Base-by-base conservation (phyloP, 2,888 invertebrate genomes). In the Pandemis heparana region DNA sequence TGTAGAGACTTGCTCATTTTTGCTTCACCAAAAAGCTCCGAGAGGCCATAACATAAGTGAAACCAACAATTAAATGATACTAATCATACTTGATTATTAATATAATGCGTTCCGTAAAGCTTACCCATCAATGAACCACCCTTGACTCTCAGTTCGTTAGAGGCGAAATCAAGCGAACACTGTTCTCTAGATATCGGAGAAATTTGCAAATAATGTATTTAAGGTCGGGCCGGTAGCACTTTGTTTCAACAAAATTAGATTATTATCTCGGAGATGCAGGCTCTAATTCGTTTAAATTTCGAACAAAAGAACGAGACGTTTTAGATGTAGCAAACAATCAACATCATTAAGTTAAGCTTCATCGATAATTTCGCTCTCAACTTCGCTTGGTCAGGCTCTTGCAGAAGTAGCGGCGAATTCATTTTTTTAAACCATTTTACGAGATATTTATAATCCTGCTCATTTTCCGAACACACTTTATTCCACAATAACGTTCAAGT, bases 161-260 rank as follows among this genome's bases (percentile, higher is more conserved):
- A 84, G 80, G 83, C 80, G 79, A 89, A 86, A 86, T 85, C 83
- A 84, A 81, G 77, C 79, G 78, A 74, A 81, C 75, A 80, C 79
- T 79, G 79, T 76, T 82, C 82, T 80, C 78, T 78, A 76, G 79
- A 81, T 79, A 77, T 79, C 75, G 76, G 79, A 79, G 77, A 80
- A 81, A 81, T 81, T 81, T 79, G 77, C 81, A 83, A 85, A 84
- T 80, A 82, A 81, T 80, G 76, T 77, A 77, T 75, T 80, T 80
- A 80, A 80, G 76, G 76, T 77, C 77, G 75, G 59, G 59, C 75
- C 77, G 76, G 68, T 75, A 81, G 79, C 79, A 81, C 79, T 84
- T 83, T 80, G 79, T 84, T 83, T 76, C 79, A 81, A 81, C 82
- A 79, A 82, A 81, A 73, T 73, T 78, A 79, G 79, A 82, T 74